Evolutionary conservation across 2,888 invertebrate species (phyloP), one percentile per base, ranked within the genome.

Genomic region (Apocheima hispidaria): DNA sequence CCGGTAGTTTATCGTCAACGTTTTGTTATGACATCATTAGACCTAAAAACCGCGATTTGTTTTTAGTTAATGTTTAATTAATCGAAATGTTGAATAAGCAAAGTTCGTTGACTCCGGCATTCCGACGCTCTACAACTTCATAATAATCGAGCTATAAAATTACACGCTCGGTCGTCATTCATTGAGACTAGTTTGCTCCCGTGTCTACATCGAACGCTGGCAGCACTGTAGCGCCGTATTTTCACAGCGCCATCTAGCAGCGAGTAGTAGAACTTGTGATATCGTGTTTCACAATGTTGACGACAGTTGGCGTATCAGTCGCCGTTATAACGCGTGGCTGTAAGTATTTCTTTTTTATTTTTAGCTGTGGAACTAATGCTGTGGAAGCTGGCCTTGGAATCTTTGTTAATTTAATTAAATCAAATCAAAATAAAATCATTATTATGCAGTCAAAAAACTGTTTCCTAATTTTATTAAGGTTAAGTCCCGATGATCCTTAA

Each of bases 91-190:
- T 63, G 63, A 69, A 69, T 76, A 80, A 77, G 71, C 72, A 68
- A 76, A 78, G 91, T 84, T 91, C 90, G 82, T 88, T 89, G 89
- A 89, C 88, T 81, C 78, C 76, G 59, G 71, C 83, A 83, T 77
- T 81, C 71, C 80, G 78, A 83, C 76, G 80, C 77, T 78, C 79
- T 72, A 75, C 75, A 77, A 76, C 77, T 73, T 81, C 79, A 78
- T 82, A 80, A 78, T 82, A 80, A 80, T 78, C 78, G 75, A 78
- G 79, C 78, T 79, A 83, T 79, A 84, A 84, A 82, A 83, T 78
- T 79, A 83, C 77, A 77, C 76, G 77, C 75, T 71, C 73, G 69
- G 66, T 75, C 79, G 82, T 87, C 90, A 89, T 91, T 90, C 92
- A 92, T 89, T 81, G 79, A 83, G 61, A 69, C 49, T 67, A 73